These are phyloP conservation scores for Hylomyscus alleni DNA, from an alignment of 2,797 vertebrate species.

Conservation along the genomic window DNA sequence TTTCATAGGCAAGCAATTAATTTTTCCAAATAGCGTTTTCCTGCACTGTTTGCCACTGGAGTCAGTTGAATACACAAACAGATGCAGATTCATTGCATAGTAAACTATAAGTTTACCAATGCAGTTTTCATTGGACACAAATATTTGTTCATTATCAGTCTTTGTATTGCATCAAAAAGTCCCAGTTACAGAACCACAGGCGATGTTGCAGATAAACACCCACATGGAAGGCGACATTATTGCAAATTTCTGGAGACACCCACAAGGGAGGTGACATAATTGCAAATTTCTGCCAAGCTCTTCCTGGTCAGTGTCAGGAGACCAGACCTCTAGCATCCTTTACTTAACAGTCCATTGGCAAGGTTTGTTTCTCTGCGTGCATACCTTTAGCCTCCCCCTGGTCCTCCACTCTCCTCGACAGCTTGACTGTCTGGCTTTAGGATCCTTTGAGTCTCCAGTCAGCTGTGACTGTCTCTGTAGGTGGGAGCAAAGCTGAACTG, in stretches of 20 bases:
- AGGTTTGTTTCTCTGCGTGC: too few species aligned
- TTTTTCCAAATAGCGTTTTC: not conserved
- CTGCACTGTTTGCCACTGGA: not conserved
- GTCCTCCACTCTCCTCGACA: not conserved
- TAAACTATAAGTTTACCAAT: not conserved
- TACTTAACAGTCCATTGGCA: rapidly evolving
- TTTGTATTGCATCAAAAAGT: not conserved
- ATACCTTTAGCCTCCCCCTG: not conserved
- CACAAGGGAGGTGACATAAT: rapidly evolving
- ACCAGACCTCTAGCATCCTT: not conserved
- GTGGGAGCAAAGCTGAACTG: not conserved
- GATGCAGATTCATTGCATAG: not conserved
- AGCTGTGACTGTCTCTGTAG: rapidly evolving
- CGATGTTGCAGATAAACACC: not conserved
- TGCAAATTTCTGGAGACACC: not conserved
- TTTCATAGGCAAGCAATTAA: not conserved
- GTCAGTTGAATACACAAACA: not conserved
- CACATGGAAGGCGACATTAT: rapidly evolving
- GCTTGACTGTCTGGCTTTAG: not conserved
- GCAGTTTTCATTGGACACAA: not conserved
- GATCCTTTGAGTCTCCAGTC: rapidly evolving
- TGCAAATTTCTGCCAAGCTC: not conserved
- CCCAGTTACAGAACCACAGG: not conserved
- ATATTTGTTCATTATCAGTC: not conserved
- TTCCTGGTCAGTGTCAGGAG: not conserved